phyloP scores from a whole-genome alignment of 1,140 invertebrate genomes.

The Lepidurus apus region DNA sequence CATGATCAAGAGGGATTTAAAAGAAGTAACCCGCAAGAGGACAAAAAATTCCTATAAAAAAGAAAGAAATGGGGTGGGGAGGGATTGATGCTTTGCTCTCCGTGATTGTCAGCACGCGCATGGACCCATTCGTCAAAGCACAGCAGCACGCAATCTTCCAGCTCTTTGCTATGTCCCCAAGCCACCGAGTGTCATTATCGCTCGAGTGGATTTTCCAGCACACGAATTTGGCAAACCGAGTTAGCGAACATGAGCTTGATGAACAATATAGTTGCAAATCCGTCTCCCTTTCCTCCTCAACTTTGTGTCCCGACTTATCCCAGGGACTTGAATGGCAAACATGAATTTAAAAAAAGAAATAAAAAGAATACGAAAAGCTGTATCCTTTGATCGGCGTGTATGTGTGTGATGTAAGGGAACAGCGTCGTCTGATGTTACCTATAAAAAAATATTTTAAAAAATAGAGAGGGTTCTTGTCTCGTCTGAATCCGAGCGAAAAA shows the following conservation, averaged over 20 bases:
- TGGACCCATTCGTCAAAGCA: constrained; percentile 3
- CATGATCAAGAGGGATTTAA: constrained; percentile 1
- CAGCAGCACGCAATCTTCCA: not conserved
- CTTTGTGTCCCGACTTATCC: not conserved
- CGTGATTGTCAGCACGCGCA: constrained; percentile 8
- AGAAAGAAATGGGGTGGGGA: not conserved
- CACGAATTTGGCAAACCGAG: not conserved
- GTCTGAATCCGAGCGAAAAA: not conserved
- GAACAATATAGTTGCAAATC: constrained; percentile 12
- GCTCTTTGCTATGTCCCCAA: not conserved
- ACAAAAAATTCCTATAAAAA: not conserved
- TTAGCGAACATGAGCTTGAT: constrained; percentile 8
- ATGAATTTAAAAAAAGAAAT: not conserved
- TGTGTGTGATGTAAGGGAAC: not conserved
- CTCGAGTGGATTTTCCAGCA: constrained; percentile 5
- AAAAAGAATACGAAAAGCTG: not conserved
- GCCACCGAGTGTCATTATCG: constrained; percentile 12
- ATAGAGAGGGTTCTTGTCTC: not conserved
- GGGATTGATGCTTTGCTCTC: constrained; percentile 18
- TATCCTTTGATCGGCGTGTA: not conserved
- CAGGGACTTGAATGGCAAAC: no score
- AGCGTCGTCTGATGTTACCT: not conserved
- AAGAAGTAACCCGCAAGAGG: not conserved
- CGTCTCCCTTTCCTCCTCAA: not conserved
- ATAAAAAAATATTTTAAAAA: not conserved